Conservation (phyloP, 92 coral and sea anemone genomes). For the Hydrozoanthus gracilis region DNA sequence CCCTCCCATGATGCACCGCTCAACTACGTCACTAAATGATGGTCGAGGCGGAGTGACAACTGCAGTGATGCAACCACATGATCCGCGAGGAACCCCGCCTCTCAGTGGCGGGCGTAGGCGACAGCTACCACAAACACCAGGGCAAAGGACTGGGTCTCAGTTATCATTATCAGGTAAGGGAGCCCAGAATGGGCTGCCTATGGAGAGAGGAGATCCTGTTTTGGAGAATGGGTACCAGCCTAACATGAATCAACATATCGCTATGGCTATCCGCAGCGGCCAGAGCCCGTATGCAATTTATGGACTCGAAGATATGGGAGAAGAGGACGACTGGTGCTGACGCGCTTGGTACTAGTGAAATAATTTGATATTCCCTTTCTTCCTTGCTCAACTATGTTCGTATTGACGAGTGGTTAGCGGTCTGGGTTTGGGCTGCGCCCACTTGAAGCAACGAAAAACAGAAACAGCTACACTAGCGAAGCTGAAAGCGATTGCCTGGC, state of each 20-base stretch:
- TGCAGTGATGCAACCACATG: slow-evolving; percentile 63
- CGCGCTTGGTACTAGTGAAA: neutral
- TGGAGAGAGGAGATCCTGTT: slow-evolving; percentile 88
- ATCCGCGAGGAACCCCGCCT: slow-evolving; percentile 47
- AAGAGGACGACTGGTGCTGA: slow-evolving; percentile 98
- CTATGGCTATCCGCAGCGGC: slow-evolving; percentile 99
- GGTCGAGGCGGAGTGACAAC: slow-evolving; percentile 93
- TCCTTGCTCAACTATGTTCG: slow-evolving; percentile 8
- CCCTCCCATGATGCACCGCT: slow-evolving; percentile 66
- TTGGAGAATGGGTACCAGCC: slow-evolving; percentile 97
- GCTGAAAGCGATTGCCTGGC: neutral
- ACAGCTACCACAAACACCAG: slow-evolving; percentile 88
- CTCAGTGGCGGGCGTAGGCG: slow-evolving; percentile 71
- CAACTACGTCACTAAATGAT: slow-evolving; percentile 89
- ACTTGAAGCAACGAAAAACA: neutral
- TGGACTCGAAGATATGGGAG: slow-evolving; percentile 96
- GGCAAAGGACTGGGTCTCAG: slow-evolving; percentile 83
- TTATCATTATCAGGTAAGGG: slow-evolving; percentile 88
- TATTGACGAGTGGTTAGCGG: slow-evolving; percentile 1
- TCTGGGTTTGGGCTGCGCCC: slow-evolving; percentile 15
- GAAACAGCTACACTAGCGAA: neutral
- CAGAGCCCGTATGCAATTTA: slow-evolving; percentile 98
- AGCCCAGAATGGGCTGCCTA: slow-evolving; percentile 63
- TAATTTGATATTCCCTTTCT: slow-evolving; percentile 17
- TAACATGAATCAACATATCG: slow-evolving; percentile 98